Evolutionary conservation across 2,797 vertebrate genomes (phyloP).

Genomic region (Xiphorhynchus erythropygius): DNA sequence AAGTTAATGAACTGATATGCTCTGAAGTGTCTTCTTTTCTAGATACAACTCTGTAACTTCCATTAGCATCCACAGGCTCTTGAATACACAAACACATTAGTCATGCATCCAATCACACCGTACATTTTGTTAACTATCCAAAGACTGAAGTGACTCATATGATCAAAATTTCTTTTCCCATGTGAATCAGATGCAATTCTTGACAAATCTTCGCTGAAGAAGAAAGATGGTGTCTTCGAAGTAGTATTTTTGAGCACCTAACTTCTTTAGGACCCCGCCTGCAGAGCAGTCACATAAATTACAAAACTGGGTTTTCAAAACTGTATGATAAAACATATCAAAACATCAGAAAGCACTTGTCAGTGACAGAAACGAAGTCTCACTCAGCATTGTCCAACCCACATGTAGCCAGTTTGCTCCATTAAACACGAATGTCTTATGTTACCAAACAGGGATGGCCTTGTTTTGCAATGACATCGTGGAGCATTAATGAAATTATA

Average conservation of each 20-base stretch:
- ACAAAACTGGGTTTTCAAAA: neutral
- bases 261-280: neutral
- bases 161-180: constrained; percentile 30
- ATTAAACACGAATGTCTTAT: neutral
- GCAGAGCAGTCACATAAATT: neutral
- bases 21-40: constrained; percentile 26
- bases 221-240: neutral
- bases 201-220: neutral
- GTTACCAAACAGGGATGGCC: neutral
- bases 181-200: constrained; percentile 35
- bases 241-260: neutral
- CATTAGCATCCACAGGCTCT: constrained; percentile 38
- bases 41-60: neutral
- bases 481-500: neutral
- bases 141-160: constrained; percentile 21
- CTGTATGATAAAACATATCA: neutral
- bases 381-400: neutral
- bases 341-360: neutral
- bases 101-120: constrained; percentile 29
- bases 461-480: neutral
- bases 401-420: neutral
- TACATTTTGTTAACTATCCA: constrained; percentile 13
- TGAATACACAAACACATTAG: constrained; percentile 52
- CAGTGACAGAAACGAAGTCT: neutral
- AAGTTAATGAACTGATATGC: constrained; percentile 4